Evolutionary conservation across 2,888 invertebrate species (phyloP).

Genomic region (Hydroisotoma schaefferi): DNA sequence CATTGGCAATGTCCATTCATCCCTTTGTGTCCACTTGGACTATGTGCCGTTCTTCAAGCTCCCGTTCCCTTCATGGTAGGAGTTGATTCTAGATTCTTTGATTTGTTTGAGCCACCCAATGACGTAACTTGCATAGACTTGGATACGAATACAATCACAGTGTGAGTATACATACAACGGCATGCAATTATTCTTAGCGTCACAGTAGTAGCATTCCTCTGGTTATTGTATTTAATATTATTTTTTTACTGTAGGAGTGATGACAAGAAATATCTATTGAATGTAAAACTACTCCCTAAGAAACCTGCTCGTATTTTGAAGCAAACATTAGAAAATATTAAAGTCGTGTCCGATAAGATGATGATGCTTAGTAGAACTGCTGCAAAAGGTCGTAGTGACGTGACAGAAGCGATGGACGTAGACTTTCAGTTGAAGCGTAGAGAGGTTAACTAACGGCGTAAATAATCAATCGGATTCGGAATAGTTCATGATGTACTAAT

Average conservation of each 20-base stretch:
- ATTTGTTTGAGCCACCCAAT: slow-evolving; percentile 89
- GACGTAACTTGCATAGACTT: slow-evolving; percentile 98
- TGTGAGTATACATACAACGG: slow-evolving; percentile 54
- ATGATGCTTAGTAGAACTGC: slow-evolving; percentile 27
- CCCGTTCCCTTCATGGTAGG: slow-evolving; percentile 96
- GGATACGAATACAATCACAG: slow-evolving; percentile 93
- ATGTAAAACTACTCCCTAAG: slow-evolving; percentile 75
- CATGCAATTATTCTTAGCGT: not conserved
- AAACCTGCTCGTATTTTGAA: slow-evolving; percentile 77
- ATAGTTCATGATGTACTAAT: too few relatives aligned
- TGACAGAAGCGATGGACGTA: slow-evolving; percentile 66
- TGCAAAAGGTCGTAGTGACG: slow-evolving; percentile 44
- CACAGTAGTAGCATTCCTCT: not conserved
- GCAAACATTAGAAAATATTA: slow-evolving; percentile 69
- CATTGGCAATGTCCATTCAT: slow-evolving; percentile 99
- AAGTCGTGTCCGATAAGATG: slow-evolving; percentile 49
- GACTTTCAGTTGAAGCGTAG: slow-evolving; percentile 68
- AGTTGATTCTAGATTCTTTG: slow-evolving; percentile 95
- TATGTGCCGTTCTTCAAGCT: slow-evolving; percentile 94
- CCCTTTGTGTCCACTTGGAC: slow-evolving; percentile 91
- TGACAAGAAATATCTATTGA: slow-evolving; percentile 73
- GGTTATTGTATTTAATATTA: slow-evolving; percentile 46
- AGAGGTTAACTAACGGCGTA: slow-evolving; percentile 59
- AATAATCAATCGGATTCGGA: not conserved
- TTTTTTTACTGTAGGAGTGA: slow-evolving; percentile 66